Percentiles rank a stretch among this genome's conserved stretches.
Conservation (phyloP, 2,797 vertebrate genomes). For the Dipus sagitta region DNA sequence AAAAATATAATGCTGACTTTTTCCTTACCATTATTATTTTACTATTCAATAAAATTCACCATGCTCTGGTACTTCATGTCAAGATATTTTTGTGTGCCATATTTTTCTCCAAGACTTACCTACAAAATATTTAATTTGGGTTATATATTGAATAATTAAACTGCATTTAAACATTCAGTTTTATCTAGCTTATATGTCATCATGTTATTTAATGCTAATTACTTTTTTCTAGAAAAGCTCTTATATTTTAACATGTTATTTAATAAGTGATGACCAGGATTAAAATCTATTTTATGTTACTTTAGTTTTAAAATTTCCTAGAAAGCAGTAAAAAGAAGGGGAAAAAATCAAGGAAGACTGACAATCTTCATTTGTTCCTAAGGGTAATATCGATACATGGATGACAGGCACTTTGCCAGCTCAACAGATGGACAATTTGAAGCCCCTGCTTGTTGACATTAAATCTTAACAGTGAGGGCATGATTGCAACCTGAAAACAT, state of each 20-base stretch:
- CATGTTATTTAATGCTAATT: background rate
- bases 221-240: background rate
- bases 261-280: background rate
- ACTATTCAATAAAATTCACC: slow-evolving; percentile 15
- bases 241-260: slow-evolving; percentile 15
- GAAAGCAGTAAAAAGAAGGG: background rate
- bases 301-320: background rate
- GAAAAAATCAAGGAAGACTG: background rate
- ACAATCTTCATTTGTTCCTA: slow-evolving; percentile 49
- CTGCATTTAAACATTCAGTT: slow-evolving; percentile 16
- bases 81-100: background rate
- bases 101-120: background rate
- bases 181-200: slow-evolving; percentile 21
- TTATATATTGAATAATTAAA: slow-evolving; percentile 41
- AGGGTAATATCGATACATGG: slow-evolving; percentile 71
- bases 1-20: background rate
- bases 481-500: slow-evolving; percentile 83
- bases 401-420: slow-evolving; percentile 79
- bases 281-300: background rate
- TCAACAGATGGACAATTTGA: slow-evolving; percentile 82
- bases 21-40: slow-evolving; percentile 45
- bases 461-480: slow-evolving; percentile 83
- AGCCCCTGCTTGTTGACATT: slow-evolving; percentile 80
- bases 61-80: background rate
- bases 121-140: background rate